Evolutionary conservation across 2,797 vertebrate genomes (phyloP).

Genomic region (Naso thynnoides): DNA sequence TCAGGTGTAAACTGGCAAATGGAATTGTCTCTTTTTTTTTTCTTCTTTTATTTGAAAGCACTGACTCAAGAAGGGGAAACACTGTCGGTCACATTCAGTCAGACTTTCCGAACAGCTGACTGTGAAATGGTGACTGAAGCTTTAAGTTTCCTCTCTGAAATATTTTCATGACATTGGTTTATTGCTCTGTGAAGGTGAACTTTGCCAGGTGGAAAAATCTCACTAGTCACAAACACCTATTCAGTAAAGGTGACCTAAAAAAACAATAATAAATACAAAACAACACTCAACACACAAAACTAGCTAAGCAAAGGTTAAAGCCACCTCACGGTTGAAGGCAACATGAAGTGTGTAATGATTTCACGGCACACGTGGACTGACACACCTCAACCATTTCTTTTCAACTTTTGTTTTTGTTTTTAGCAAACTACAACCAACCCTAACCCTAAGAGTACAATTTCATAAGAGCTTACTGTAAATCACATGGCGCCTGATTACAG

Average conservation of each 20-base stretch:
- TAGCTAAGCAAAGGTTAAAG: background rate
- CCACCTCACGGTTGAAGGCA: background rate
- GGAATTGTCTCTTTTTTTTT: slow-evolving; percentile 24
- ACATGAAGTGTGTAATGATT: slow-evolving; percentile 27
- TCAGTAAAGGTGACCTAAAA: background rate
- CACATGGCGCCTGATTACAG: no score
- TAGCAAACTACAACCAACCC: no score
- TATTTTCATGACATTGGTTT: slow-evolving; percentile 60
- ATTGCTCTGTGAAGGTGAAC: slow-evolving; percentile 56
- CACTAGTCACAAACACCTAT: background rate
- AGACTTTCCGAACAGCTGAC: slow-evolving; percentile 52
- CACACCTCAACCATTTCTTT: slow-evolving; percentile 53
- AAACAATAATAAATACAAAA: no score
- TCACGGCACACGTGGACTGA: slow-evolving; percentile 27
- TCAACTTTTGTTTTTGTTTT: no score
- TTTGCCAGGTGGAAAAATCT: background rate
- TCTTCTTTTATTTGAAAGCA: no score
- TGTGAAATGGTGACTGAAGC: slow-evolving; percentile 22
- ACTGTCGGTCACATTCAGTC: slow-evolving; percentile 27
- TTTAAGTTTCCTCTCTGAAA: slow-evolving; percentile 49
- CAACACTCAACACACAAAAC: background rate
- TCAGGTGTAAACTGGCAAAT: slow-evolving; percentile 16
- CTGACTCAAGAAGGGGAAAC: slow-evolving; percentile 27
- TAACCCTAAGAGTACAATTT: no score
- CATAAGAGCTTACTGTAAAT: no score